A percentile compares a stretch with the other conserved stretches of the same genome.
These are phyloP conservation scores for Drosophila ustulata DNA, from an alignment of 2,888 invertebrate genomes.

Conservation along the genomic window DNA sequence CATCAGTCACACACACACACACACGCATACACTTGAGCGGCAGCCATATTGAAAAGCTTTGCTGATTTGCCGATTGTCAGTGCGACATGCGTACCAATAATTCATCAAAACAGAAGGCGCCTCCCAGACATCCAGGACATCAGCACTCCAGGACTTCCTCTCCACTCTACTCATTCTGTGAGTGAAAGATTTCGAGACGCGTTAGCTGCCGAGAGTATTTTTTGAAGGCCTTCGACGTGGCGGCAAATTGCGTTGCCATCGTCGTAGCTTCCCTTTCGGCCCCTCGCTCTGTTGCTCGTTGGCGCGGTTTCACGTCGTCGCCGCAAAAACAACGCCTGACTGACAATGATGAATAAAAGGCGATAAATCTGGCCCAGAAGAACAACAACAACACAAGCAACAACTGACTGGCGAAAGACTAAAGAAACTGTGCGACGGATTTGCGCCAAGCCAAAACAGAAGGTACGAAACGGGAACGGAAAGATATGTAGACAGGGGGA, in stretches of 20 bases:
- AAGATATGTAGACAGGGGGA: not conserved
- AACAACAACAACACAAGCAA: conserved; percentile 18
- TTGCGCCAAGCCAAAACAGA: conserved; percentile 52
- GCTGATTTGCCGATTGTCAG: conserved; percentile 79
- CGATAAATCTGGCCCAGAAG: conserved; percentile 71
- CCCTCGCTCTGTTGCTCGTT: not conserved
- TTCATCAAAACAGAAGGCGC: conserved; percentile 76
- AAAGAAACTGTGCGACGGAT: conserved; percentile 59
- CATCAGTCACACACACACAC: conserved; percentile 59
- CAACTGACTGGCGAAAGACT: conserved; percentile 38
- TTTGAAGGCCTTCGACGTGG: conserved; percentile 76
- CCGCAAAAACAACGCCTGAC: conserved; percentile 70
- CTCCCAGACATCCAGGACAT: conserved; percentile 11
- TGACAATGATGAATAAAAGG: conserved; percentile 80
- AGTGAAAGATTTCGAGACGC: conserved; percentile 55
- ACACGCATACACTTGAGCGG: conserved; percentile 7
- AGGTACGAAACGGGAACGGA: conserved; percentile 28
- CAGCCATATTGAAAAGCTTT: conserved; percentile 59
- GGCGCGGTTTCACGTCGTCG: conserved; percentile 73
- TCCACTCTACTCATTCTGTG: not conserved
- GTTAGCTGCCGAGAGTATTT: conserved; percentile 42
- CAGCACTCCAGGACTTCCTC: not conserved
- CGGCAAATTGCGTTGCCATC: conserved; percentile 75
- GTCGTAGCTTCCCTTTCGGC: not conserved
- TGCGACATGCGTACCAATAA: conserved; percentile 79